Evolutionary conservation across 2,797 vertebrate genomes (phyloP).

Genomic region (Neomorphus geoffroyi): DNA sequence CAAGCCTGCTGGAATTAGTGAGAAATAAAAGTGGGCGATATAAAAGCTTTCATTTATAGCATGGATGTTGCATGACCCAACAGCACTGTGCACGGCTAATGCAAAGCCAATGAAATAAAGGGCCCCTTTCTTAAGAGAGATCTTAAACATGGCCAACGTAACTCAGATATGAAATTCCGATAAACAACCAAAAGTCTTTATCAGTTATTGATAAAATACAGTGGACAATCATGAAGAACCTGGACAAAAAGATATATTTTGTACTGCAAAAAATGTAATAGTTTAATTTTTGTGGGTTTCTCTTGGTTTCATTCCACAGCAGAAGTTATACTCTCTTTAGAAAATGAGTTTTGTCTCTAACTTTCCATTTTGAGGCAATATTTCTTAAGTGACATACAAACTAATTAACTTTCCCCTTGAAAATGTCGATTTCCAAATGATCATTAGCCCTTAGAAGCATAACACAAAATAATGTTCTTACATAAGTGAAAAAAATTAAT

Average conservation of each 20-base stretch:
- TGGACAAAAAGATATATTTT: neutral
- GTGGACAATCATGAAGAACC: neutral
- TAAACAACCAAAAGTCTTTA: neutral
- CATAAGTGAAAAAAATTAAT: neutral
- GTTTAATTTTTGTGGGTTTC: neutral
- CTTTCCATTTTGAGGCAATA: neutral
- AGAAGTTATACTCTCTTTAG: neutral
- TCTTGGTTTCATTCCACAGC: neutral
- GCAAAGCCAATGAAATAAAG: neutral
- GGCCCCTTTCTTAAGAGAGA: neutral
- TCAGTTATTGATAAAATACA: neutral
- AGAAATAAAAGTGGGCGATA: neutral
- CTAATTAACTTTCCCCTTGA: constrained; percentile 31
- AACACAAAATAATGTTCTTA: neutral
- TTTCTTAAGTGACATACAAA: neutral
- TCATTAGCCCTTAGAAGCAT: neutral
- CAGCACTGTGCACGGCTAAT: neutral
- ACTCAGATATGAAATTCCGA: neutral
- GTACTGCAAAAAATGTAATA: neutral
- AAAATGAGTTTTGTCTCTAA: neutral
- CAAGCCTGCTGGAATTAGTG: neutral
- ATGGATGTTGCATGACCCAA: neutral
- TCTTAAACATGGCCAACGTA: neutral
- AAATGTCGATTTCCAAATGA: neutral
- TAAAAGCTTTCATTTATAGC: neutral